These are phyloP conservation scores for Hippocampus abdominalis DNA, from an alignment of 2,113 vertebrate species.

Conservation along the genomic window DNA sequence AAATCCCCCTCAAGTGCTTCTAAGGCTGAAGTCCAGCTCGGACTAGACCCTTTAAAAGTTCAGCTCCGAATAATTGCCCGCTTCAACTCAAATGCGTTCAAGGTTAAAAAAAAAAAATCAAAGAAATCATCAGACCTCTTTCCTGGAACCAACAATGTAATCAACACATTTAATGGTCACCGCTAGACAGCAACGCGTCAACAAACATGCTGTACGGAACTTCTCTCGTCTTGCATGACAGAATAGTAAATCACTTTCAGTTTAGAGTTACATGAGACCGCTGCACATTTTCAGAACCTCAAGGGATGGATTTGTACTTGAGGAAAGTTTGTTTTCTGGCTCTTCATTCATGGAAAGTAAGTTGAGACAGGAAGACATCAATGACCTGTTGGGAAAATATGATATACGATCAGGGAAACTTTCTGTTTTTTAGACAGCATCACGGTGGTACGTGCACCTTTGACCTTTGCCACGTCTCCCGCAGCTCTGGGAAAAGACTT, in stretches of 20 bases:
- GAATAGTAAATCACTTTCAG: background rate
- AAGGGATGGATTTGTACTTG: background rate
- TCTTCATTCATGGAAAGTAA: constrained; percentile 67
- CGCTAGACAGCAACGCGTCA: background rate
- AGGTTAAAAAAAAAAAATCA: constrained; percentile 2
- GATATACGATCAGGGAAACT: background rate
- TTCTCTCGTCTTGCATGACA: background rate
- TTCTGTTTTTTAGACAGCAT: background rate
- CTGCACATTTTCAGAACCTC: constrained; percentile 23
- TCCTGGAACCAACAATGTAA: background rate
- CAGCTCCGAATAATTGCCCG: background rate
- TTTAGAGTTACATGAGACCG: constrained; percentile 10
- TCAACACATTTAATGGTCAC: constrained; percentile 20
- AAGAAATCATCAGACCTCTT: background rate
- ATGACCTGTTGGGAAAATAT: constrained; percentile 71
- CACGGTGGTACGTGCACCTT: background rate
- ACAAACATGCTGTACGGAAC: background rate
- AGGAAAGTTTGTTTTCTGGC: background rate
- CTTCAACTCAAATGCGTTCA: background rate
- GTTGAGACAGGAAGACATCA: constrained; percentile 84
- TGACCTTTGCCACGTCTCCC: constrained; percentile 84
- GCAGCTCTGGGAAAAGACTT: constrained; percentile 81
- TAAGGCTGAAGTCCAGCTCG: constrained; percentile 50
- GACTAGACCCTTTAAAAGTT: background rate
- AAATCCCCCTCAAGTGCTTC: constrained; percentile 24